Conservation (phyloP, 2,113 vertebrate species). For the Mungos mungo region DNA sequence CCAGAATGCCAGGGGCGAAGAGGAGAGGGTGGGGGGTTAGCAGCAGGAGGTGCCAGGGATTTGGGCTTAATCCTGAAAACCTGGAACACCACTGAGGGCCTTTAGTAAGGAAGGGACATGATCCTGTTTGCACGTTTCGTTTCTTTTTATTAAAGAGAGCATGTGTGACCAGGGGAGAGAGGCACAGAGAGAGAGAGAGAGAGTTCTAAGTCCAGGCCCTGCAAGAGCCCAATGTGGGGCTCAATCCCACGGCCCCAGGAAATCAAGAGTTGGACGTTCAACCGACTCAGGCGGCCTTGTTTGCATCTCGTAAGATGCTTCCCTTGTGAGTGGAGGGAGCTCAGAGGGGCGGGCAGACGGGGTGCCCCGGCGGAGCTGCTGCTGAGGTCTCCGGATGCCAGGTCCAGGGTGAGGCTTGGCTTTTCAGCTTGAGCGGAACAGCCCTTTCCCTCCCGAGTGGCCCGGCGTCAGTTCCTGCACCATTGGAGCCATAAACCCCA, state of each 20-base stretch:
- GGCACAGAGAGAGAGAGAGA: no score
- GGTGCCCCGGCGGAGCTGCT: background rate
- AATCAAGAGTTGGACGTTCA: no score
- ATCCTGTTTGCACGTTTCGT: background rate
- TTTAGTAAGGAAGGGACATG: no score
- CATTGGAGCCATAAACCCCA: background rate
- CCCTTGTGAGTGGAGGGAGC: background rate
- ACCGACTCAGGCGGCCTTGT: background rate
- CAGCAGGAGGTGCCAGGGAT: background rate
- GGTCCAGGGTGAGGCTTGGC: accelerated
- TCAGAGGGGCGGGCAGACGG: background rate
- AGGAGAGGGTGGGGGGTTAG: no score
- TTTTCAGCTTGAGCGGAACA: background rate
- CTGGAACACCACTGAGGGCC: no score
- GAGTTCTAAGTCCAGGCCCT: no score
- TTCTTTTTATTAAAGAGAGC: no score
- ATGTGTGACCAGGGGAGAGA: no score
- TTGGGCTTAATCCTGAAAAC: background rate
- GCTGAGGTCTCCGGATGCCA: background rate
- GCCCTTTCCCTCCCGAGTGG: background rate
- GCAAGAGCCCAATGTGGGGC: no score
- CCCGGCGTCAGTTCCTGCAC: background rate
- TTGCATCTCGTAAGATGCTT: background rate
- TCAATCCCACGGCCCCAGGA: no score
- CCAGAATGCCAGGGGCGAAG: no score